Conservation (phyloP, 2,888 invertebrate genomes). For the Stenchaetothrips biformis region DNA sequence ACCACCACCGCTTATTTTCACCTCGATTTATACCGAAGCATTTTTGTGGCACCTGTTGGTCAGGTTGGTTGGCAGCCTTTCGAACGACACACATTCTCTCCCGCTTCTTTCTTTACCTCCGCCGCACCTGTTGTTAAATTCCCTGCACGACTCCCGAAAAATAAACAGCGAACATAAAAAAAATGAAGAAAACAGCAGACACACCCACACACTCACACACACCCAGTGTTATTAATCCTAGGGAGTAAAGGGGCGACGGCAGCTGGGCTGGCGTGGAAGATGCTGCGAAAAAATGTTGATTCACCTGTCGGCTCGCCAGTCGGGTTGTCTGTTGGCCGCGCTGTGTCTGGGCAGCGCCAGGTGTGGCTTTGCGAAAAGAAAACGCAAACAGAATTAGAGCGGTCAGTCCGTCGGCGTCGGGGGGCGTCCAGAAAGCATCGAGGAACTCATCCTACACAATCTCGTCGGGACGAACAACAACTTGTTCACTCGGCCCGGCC, state of each 20-base stretch:
- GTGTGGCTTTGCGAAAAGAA: neutral
- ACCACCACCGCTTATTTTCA: neutral
- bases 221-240: neutral
- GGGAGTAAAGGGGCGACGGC: neutral
- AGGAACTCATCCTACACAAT: no score
- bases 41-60: neutral
- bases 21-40: neutral
- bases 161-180: neutral
- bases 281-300: neutral
- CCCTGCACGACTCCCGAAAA: no score
- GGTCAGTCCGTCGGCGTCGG: no score
- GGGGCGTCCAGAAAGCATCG: no score
- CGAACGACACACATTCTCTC: neutral
- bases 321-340: neutral
- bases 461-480: no score
- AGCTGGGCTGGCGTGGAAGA: no score
- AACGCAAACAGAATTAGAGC: no score
- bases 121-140: neutral
- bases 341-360: neutral
- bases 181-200: neutral
- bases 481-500: no score
- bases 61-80: neutral
- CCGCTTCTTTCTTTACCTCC: neutral
- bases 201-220: neutral
- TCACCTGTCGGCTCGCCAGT: neutral